Conservation (phyloP, 1,140 invertebrate genomes). For the Antheraea pernyi region DNA sequence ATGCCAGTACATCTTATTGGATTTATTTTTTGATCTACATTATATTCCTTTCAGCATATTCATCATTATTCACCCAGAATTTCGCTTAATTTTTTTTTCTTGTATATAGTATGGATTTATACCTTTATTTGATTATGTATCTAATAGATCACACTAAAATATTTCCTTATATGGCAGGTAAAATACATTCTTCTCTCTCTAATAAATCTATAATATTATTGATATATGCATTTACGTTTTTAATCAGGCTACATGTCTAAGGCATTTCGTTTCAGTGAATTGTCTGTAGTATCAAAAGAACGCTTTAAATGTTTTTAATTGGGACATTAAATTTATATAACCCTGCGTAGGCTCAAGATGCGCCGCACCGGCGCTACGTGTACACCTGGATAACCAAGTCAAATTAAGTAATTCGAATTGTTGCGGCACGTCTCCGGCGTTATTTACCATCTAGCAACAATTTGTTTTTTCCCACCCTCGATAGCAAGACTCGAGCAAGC, state of each 20-base stretch:
- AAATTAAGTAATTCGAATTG: slow-evolving; percentile 62
- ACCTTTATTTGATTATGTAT: no score
- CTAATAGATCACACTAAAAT: no score
- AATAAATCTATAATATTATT: no score
- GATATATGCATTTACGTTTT: no score
- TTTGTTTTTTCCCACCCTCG: slow-evolving; percentile 59
- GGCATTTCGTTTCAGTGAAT: no score
- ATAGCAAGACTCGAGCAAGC: slow-evolving; percentile 49
- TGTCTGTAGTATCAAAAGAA: slow-evolving; percentile 8
- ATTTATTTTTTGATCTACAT: slow-evolving; percentile 18
- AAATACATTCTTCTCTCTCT: no score
- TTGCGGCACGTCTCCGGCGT: slow-evolving; percentile 55
- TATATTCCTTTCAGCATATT: neutral
- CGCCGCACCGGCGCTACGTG: slow-evolving; percentile 18
- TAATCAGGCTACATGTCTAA: no score
- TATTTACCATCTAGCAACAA: slow-evolving; percentile 63
- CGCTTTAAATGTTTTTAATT: slow-evolving; percentile 38
- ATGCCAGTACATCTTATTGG: slow-evolving; percentile 31
- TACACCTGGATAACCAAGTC: slow-evolving; percentile 44
- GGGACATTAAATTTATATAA: slow-evolving; percentile 43
- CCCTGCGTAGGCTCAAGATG: slow-evolving; percentile 25
- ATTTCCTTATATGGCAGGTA: no score
- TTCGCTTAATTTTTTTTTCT: no score
- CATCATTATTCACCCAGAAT: no score
- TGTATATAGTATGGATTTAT: no score